phyloP scores from a whole-genome alignment of 2,113 vertebrate species.

The Syngnathoides biaculeatus region DNA sequence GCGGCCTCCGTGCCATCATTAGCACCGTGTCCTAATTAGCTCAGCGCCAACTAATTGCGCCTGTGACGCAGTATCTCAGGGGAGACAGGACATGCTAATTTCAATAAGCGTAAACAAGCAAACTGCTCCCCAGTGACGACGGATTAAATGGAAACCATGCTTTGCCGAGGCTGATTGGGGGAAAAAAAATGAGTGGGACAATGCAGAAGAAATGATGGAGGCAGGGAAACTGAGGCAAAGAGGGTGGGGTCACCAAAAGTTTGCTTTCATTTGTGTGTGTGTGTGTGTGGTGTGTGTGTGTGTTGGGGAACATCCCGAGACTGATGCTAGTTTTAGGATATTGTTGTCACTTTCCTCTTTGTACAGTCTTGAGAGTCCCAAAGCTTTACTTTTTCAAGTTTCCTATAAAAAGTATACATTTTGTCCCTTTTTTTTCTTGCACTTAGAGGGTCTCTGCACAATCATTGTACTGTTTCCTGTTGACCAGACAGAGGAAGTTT shows the following conservation, averaged over 20 bases:
- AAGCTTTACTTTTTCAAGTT: constrained; percentile 7
- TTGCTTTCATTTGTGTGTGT: constrained; percentile 20
- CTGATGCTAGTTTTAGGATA: constrained; percentile 25
- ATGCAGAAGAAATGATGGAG: constrained; percentile 3
- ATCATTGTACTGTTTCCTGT: constrained; percentile 1
- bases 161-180: constrained; percentile 24
- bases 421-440: constrained; percentile 17
- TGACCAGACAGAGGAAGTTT: not conserved
- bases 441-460: not conserved
- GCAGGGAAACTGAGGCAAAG: not conserved
- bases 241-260: constrained; percentile 35
- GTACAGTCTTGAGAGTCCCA: not conserved
- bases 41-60: constrained; percentile 67
- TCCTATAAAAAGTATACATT: constrained; percentile 31
- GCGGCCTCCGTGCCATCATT: constrained; percentile 51
- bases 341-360: constrained; percentile 36
- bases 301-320: not conserved
- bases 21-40: constrained; percentile 69
- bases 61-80: constrained; percentile 61
- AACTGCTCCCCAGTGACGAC: constrained; percentile 60
- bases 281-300: no score
- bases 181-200: constrained; percentile 18
- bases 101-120: constrained; percentile 78
- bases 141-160: constrained; percentile 70
- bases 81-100: constrained; percentile 68